These are phyloP conservation scores for Alviniconcha marisindica DNA, from an alignment of 1,140 invertebrate species.

Conservation along the genomic window DNA sequence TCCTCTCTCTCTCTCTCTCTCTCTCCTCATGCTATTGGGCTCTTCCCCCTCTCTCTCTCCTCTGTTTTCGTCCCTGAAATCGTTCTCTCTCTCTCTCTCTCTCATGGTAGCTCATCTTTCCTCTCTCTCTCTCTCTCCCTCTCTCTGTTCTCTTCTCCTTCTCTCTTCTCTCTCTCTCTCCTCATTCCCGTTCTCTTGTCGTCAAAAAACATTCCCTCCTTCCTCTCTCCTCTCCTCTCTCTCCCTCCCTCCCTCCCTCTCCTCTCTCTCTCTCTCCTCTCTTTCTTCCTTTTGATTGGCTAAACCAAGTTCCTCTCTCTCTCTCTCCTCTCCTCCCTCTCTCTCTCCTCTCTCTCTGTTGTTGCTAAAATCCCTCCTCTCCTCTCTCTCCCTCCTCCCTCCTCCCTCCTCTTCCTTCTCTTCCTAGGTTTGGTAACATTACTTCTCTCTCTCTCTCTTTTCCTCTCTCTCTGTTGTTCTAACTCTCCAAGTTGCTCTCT, in stretches of 20 bases:
- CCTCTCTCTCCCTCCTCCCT: background rate
- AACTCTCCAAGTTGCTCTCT: background rate
- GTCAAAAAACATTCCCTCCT: background rate
- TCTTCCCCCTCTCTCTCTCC: background rate
- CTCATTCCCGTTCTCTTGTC: too few species aligned
- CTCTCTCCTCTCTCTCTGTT: background rate
- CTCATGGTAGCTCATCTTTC: too few species aligned
- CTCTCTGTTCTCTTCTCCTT: too few species aligned
- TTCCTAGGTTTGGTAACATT: background rate
- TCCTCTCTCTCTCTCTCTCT: background rate
- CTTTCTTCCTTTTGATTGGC: background rate
- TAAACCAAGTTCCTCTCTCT: background rate
- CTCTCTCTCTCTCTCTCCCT: too few species aligned
- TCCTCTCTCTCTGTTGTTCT: background rate
- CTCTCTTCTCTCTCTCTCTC: too few species aligned
- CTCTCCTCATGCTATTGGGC: background rate
- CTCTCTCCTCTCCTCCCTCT: background rate
- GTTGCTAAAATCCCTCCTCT: too few species aligned
- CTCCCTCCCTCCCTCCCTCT: slow-evolving; percentile 24
- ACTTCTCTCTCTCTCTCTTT: background rate
- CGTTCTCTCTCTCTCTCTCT: too few species aligned
- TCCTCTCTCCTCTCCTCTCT: slow-evolving; percentile 21
- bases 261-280: background rate
- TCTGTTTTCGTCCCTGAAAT: too few species aligned
- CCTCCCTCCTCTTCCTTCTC: background rate